Percentiles rank a stretch among this genome's conserved stretches.
These are phyloP conservation scores for Tupiocoris notatus DNA, from an alignment of 2,888 invertebrate genomes.

Conservation along the genomic window DNA sequence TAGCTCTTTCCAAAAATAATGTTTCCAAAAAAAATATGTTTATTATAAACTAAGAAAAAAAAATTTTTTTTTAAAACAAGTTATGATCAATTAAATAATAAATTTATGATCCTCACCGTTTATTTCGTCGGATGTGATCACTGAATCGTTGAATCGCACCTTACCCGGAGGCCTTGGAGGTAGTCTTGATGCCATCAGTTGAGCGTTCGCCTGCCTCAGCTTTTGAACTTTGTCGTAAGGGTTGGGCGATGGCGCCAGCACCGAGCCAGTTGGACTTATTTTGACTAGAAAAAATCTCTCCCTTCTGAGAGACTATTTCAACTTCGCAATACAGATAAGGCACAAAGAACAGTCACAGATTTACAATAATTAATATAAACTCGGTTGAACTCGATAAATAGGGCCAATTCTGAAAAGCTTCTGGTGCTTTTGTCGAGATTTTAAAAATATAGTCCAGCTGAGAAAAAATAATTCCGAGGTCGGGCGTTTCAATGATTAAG, in stretches of 20 bases:
- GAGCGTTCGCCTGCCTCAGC: constrained; percentile 31
- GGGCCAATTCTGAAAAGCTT: no score
- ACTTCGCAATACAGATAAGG: background rate
- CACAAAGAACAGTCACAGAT: background rate
- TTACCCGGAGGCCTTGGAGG: constrained; percentile 24
- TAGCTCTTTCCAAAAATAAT: no score
- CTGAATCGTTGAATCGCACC: constrained; percentile 39
- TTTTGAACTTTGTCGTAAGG: constrained; percentile 40
- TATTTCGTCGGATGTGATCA: constrained; percentile 14
- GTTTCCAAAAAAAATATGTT: no score
- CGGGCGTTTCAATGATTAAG: no score
- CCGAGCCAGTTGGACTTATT: constrained; percentile 38
- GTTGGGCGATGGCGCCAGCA: constrained; percentile 28
- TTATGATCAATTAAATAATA: no score
- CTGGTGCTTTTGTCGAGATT: no score
- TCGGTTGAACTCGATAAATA: background rate
- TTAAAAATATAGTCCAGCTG: no score
- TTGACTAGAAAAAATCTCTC: constrained; percentile 9
- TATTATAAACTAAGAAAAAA: no score
- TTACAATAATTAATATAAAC: background rate
- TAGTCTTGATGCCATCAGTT: constrained; percentile 19
- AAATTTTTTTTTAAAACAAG: no score
- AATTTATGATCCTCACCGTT: no score
- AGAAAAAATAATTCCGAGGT: no score
- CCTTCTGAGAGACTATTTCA: background rate